phyloP scores from a whole-genome alignment of 2,888 invertebrate species.

The Hemicrepidius hirtus region DNA sequence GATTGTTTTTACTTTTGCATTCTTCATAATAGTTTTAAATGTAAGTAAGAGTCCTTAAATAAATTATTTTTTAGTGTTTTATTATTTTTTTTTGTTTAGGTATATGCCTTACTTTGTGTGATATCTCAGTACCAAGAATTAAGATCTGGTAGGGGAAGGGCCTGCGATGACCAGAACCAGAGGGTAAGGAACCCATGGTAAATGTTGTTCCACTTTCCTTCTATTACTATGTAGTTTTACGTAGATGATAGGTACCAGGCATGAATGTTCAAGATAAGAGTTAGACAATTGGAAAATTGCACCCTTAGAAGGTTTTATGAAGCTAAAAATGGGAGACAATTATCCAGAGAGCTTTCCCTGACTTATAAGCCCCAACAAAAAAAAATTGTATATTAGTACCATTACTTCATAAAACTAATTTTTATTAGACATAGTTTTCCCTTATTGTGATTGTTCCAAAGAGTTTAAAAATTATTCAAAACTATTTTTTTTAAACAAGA shows the following conservation, averaged over 20 bases:
- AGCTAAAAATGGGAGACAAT: no score
- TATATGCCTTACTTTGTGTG: slow-evolving; percentile 88
- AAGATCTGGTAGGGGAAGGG: slow-evolving; percentile 82
- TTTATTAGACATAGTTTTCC: no score
- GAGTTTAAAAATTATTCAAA: background rate
- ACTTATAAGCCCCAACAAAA: no score
- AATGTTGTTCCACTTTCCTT: slow-evolving; percentile 42
- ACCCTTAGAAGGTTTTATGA: no score
- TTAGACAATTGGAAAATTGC: no score
- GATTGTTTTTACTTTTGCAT: slow-evolving; percentile 85
- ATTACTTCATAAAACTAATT: no score
- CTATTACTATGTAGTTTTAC: background rate
- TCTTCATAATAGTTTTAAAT: slow-evolving; percentile 84
- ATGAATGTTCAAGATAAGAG: background rate
- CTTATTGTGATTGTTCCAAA: no score
- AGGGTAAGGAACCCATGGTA: slow-evolving; percentile 70
- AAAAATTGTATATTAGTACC: no score
- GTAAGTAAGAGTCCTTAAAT: slow-evolving; percentile 82
- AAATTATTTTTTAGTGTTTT: background rate
- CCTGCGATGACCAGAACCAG: slow-evolving; percentile 78
- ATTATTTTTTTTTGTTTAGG: slow-evolving; percentile 73
- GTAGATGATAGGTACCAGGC: background rate
- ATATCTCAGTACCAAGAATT: slow-evolving; percentile 92
- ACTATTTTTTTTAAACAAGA: no score
- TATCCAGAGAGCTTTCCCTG: no score